Percentiles rank a stretch among this genome's conserved stretches.
phyloP scores from a whole-genome alignment of 2,888 invertebrate genomes.

The Anagyrus pseudococci region DNA sequence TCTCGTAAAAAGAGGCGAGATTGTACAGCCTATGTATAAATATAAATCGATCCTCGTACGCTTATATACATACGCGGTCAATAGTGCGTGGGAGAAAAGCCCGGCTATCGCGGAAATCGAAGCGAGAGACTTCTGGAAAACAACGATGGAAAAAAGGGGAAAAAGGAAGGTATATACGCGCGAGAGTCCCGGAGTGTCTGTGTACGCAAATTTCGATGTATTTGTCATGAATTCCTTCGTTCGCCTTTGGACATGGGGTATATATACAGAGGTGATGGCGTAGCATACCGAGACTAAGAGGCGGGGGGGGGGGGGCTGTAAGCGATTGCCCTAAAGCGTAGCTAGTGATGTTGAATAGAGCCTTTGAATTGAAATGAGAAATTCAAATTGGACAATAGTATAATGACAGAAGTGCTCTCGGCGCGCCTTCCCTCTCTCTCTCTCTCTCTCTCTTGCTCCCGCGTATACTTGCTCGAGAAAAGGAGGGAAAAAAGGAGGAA shows the following conservation, averaged over 20 bases:
- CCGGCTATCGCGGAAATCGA: too few relatives aligned
- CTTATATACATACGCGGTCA: too few relatives aligned
- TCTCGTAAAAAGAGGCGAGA: too few relatives aligned
- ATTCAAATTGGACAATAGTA: constrained; percentile 38
- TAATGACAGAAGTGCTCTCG: constrained; percentile 26
- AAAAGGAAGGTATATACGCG: too few relatives aligned
- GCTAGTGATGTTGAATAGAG: constrained; percentile 29
- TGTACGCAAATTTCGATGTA: constrained; percentile 24
- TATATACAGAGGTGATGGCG: background rate
- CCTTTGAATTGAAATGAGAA: constrained; percentile 40
- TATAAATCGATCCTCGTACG: too few relatives aligned
- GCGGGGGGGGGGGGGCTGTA: background rate
- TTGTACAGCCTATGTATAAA: too few relatives aligned
- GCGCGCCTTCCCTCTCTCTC: too few relatives aligned
- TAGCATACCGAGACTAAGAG: background rate
- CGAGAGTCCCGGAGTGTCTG: background rate
- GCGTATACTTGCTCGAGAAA: background rate
- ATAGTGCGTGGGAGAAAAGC: too few relatives aligned
- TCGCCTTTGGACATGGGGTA: background rate
- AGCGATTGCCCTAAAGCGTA: background rate
- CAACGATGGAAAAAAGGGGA: too few relatives aligned
- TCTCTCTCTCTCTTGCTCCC: too few relatives aligned
- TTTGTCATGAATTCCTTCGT: constrained; percentile 28
- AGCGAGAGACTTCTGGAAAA: too few relatives aligned
- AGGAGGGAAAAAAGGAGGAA: constrained; percentile 19